Evolutionary conservation across 2,888 invertebrate genomes (phyloP).

Genomic region (Mythimna loreyi): DNA sequence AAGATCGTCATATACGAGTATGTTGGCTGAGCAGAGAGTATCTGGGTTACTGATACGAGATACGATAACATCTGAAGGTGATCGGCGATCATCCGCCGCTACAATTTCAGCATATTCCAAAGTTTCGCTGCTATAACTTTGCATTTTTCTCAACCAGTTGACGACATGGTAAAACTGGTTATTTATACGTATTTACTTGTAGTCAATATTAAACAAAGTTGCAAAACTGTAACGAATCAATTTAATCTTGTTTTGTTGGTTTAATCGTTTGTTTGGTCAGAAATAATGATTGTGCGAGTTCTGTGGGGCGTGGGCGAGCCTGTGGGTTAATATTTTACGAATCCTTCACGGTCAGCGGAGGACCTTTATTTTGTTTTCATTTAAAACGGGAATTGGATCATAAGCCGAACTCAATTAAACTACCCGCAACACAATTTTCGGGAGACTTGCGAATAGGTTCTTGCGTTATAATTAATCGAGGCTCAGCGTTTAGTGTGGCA

Average conservation of each 20-base stretch:
- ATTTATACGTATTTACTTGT: slow-evolving; percentile 1
- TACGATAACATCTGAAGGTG: slow-evolving; percentile 56
- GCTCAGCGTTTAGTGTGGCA: slow-evolving; percentile 48
- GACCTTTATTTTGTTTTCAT: slow-evolving; percentile 46
- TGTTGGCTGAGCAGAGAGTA: slow-evolving; percentile 41
- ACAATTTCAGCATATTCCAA: slow-evolving; percentile 8
- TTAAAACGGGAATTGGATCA: slow-evolving; percentile 51
- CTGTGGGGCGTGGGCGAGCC: slow-evolving; percentile 1
- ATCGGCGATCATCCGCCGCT: slow-evolving; percentile 24
- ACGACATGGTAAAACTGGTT: slow-evolving; percentile 10
- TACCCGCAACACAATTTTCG: slow-evolving; percentile 70
- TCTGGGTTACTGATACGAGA: slow-evolving; percentile 58
- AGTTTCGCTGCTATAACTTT: neutral
- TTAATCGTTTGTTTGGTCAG: slow-evolving; percentile 32
- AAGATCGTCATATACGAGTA: slow-evolving; percentile 59
- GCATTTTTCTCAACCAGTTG: slow-evolving; percentile 2
- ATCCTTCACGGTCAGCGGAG: slow-evolving; percentile 47
- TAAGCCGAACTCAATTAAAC: slow-evolving; percentile 46
- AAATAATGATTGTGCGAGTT: slow-evolving; percentile 29
- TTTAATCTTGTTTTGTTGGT: slow-evolving; percentile 38
- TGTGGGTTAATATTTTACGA: slow-evolving; percentile 46
- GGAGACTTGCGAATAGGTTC: slow-evolving; percentile 48
- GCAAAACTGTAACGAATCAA: slow-evolving; percentile 19
- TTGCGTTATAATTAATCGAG: slow-evolving; percentile 72
- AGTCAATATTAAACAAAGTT: slow-evolving; percentile 3